Conservation (phyloP, 2,113 vertebrate species). For the Gallinago media region DNA sequence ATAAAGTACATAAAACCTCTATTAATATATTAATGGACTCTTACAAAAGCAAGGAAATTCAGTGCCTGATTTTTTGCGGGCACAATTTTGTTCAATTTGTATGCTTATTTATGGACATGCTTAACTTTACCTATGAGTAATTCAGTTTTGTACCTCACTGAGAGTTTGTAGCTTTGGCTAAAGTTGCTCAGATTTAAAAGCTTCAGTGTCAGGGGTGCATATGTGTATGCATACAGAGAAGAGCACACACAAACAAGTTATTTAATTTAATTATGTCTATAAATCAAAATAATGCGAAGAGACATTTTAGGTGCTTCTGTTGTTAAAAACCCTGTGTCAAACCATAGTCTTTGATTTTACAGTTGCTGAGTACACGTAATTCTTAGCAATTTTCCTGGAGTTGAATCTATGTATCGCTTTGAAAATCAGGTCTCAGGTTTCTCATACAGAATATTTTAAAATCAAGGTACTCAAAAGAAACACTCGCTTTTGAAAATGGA, state of each 20-base stretch:
- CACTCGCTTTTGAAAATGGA: background rate
- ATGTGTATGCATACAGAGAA: background rate
- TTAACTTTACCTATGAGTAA: background rate
- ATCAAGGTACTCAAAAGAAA: background rate
- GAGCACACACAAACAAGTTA: background rate
- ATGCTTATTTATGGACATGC: background rate
- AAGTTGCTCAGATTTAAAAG: background rate
- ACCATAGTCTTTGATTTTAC: background rate
- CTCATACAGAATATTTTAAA: background rate
- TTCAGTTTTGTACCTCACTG: conserved; percentile 32
- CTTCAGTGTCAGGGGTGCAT: background rate
- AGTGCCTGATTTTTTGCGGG: conserved; percentile 17
- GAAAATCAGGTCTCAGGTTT: background rate
- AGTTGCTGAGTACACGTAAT: background rate
- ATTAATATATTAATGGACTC: conserved; percentile 31
- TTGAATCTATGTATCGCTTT: background rate
- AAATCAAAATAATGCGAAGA: background rate
- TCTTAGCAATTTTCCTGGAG: background rate
- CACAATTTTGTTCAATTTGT: background rate
- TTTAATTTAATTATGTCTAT: background rate
- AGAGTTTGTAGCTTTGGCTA: background rate
- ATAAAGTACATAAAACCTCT: background rate
- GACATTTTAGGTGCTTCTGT: background rate
- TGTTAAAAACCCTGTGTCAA: background rate
- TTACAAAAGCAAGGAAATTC: conserved; percentile 16